phyloP scores from a whole-genome alignment of 1,140 invertebrate species.

The Meloidogyne floridensis region DNA sequence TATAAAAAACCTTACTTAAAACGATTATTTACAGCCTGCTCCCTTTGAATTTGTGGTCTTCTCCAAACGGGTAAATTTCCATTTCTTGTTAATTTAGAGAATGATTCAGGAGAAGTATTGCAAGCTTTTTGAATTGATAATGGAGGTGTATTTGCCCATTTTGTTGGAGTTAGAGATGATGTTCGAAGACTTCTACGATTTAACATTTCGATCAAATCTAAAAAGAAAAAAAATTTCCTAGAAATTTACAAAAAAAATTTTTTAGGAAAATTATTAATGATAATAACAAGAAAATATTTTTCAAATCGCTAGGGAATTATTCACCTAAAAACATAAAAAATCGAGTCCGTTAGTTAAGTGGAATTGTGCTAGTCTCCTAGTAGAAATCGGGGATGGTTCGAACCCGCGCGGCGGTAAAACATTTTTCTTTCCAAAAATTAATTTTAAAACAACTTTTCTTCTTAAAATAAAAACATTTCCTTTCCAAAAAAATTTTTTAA shows the following conservation, averaged over 20 bases:
- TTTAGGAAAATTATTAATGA: no score
- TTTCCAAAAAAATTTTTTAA: background rate
- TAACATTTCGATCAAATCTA: background rate
- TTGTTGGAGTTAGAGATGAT: background rate
- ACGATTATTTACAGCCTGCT: background rate
- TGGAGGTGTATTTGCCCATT: background rate
- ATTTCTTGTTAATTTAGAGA: background rate
- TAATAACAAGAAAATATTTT: no score
- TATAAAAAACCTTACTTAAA: background rate
- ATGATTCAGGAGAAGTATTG: background rate
- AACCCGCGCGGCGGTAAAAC: background rate
- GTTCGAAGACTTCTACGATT: background rate
- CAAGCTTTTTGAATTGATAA: no score
- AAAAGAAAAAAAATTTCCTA: background rate
- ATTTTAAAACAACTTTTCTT: background rate
- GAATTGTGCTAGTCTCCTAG: no score
- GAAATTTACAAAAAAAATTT: no score
- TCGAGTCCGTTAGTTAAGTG: no score
- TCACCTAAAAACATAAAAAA: no score
- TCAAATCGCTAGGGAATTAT: no score
- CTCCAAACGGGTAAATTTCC: background rate
- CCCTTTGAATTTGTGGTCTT: background rate
- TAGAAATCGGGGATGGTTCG: background rate
- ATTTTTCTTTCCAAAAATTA: background rate
- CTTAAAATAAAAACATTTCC: background rate